Evolutionary conservation across 2,888 invertebrate species (phyloP).

Genomic region (Labia minor): DNA sequence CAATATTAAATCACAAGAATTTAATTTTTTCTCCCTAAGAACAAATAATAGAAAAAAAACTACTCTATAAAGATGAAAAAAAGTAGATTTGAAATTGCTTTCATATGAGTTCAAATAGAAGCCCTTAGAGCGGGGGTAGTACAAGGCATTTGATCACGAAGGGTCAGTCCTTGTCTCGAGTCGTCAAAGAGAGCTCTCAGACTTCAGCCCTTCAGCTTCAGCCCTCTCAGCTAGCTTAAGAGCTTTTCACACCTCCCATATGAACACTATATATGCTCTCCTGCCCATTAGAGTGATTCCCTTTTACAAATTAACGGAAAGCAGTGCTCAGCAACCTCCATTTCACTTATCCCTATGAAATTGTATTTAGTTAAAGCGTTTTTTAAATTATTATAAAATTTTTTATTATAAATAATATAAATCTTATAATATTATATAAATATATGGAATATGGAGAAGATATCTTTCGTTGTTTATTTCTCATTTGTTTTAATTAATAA

Average conservation of each 20-base stretch:
- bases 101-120: not conserved
- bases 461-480: too few relatives aligned
- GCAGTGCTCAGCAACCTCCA: too few relatives aligned
- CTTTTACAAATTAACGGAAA: constrained; percentile 1
- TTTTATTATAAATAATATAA: too few relatives aligned
- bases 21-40: too few relatives aligned
- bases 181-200: not conserved
- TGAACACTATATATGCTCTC: not conserved
- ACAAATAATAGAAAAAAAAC: not conserved
- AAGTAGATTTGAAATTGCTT: not conserved
- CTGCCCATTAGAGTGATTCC: not conserved
- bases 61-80: not conserved
- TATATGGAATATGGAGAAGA: too few relatives aligned
- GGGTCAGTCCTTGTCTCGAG: not conserved
- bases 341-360: too few relatives aligned
- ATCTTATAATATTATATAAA: too few relatives aligned
- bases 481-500: too few relatives aligned
- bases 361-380: too few relatives aligned
- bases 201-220: not conserved
- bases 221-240: constrained; percentile 1
- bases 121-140: not conserved
- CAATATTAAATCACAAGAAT: too few relatives aligned
- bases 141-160: not conserved
- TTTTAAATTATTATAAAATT: too few relatives aligned
- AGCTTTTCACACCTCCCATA: constrained; percentile 13